phyloP scores from a whole-genome alignment of 2,888 invertebrate genomes.

The Oscheius sp. region DNA sequence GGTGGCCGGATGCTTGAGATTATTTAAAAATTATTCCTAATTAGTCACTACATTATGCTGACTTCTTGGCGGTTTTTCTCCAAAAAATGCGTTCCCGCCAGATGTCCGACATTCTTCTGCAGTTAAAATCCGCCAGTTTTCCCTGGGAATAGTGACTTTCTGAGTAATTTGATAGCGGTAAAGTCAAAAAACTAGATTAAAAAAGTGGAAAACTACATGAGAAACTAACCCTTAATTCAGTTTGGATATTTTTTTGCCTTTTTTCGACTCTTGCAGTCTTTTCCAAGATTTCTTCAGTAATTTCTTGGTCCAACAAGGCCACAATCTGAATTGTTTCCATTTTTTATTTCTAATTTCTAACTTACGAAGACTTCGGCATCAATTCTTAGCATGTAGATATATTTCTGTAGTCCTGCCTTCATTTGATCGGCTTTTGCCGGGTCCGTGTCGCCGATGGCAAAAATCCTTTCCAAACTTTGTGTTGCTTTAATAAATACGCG shows the following conservation, averaged over 20 bases:
- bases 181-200: no score
- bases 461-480: constrained; percentile 97
- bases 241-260: constrained; percentile 89
- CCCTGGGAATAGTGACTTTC: no score
- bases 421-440: constrained; percentile 78
- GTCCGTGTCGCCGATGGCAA: constrained; percentile 98
- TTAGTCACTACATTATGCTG: no score
- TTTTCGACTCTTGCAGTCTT: constrained; percentile 98
- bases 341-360: not conserved
- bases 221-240: constrained; percentile 73
- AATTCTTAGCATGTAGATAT: constrained; percentile 92
- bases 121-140: no score
- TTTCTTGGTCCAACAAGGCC: constrained; percentile 90
- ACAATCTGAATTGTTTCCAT: constrained; percentile 58
- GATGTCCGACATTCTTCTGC: no score
- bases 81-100: no score
- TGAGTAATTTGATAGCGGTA: no score
- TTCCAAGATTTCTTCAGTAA: constrained; percentile 97
- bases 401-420: constrained; percentile 97
- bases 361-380: constrained; percentile 84
- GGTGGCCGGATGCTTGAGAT: no score
- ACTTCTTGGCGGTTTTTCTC: no score
- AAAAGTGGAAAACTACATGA: no score
- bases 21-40: no score
- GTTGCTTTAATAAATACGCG: constrained; percentile 81